Conservation (phyloP, 2,888 invertebrate species). For the Ligdia adustata region DNA sequence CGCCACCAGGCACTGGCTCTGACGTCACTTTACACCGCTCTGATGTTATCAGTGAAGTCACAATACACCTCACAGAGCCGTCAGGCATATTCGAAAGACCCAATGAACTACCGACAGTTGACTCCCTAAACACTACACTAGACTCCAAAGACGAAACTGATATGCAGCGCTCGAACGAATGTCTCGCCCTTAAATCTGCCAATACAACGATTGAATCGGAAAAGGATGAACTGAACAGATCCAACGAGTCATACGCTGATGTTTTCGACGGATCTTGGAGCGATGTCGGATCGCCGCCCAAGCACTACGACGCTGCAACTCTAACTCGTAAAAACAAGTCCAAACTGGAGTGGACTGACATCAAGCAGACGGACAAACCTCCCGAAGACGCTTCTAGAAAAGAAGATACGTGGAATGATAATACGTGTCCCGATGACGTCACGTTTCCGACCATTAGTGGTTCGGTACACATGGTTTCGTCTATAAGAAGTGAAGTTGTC, state of each 20-base stretch:
- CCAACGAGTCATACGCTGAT: slow-evolving; percentile 78
- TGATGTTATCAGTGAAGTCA: slow-evolving; percentile 42
- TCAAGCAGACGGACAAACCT: slow-evolving; percentile 45
- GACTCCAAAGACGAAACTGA: slow-evolving; percentile 45
- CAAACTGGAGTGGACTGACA: slow-evolving; percentile 64
- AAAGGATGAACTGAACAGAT: slow-evolving; percentile 67
- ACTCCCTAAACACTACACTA: slow-evolving; percentile 45
- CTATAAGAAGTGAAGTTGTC: slow-evolving; percentile 82
- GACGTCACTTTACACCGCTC: slow-evolving; percentile 62
- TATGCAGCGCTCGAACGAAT: slow-evolving; percentile 72
- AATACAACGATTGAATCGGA: slow-evolving; percentile 69
- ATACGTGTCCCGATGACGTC: slow-evolving; percentile 90
- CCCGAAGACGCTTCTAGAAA: slow-evolving; percentile 48
- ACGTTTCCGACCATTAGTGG: slow-evolving; percentile 93
- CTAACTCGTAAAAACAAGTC: slow-evolving; percentile 39
- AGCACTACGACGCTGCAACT: slow-evolving; percentile 42
- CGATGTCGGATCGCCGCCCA: slow-evolving; percentile 47
- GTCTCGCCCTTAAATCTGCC: slow-evolving; percentile 64
- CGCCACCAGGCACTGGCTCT: slow-evolving; percentile 74
- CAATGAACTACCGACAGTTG: slow-evolving; percentile 25
- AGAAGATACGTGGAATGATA: slow-evolving; percentile 93
- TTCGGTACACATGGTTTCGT: slow-evolving; percentile 88
- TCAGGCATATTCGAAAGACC: background rate
- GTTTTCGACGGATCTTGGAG: slow-evolving; percentile 72
- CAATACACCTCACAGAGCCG: background rate